Evolutionary conservation across 2,113 vertebrate genomes (phyloP).

Genomic region (Chaenocephalus aceratus): DNA sequence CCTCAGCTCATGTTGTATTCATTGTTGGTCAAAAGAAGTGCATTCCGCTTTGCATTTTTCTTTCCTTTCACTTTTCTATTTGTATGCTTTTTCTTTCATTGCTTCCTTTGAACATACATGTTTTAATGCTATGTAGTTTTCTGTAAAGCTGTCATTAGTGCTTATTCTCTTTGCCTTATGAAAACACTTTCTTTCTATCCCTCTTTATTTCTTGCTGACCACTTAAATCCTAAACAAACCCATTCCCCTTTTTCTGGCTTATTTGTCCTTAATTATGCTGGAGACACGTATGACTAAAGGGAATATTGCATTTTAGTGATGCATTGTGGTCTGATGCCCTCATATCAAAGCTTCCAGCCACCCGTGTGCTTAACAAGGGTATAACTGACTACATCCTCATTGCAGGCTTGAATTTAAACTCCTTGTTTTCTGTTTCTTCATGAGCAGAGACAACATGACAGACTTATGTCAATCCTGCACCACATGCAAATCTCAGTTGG

Average conservation of each 20-base stretch:
- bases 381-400: conserved; percentile 5
- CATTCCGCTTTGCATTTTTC: not conserved
- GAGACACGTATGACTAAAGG: not conserved
- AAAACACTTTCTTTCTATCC: not conserved
- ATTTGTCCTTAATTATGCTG: not conserved
- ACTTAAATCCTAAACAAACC: not conserved
- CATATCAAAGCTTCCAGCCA: not conserved
- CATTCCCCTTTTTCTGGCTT: not conserved
- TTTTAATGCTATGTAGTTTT: not conserved
- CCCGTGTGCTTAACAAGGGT: not conserved
- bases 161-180: not conserved
- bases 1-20: not conserved
- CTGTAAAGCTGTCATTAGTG: conserved; percentile 28
- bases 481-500: conserved; percentile 27
- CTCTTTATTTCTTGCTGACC: not conserved
- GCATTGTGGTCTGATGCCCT: not conserved
- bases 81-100: not conserved
- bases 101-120: not conserved
- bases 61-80: not conserved
- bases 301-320: not conserved
- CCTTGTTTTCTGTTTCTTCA: not conserved
- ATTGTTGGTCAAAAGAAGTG: not conserved
- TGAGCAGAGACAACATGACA: conserved; percentile 24
- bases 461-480: not conserved
- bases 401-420: conserved; percentile 3